Evolutionary conservation across 1,140 invertebrate genomes (phyloP).

Genomic region (Papilio polyxenes): DNA sequence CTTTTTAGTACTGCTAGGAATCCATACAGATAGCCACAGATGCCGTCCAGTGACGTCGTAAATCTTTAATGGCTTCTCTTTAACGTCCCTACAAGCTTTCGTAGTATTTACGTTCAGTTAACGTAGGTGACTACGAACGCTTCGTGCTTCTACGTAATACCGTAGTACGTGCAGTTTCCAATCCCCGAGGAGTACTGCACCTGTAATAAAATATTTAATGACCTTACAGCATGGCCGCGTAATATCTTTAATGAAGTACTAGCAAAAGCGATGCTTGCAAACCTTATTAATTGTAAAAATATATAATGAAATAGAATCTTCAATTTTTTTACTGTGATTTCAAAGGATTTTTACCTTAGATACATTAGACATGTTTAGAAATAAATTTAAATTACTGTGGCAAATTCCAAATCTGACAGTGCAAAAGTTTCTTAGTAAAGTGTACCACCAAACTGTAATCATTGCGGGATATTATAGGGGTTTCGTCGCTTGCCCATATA

Average conservation of each 20-base stretch:
- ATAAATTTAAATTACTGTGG: no score
- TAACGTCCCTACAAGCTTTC: constrained; percentile 3
- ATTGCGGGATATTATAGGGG: no score
- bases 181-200: neutral
- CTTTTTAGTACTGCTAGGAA: constrained; percentile 11
- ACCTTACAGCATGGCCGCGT: neutral
- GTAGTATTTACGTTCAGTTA: neutral
- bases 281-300: no score
- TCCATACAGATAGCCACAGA: neutral
- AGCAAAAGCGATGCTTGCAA: no score
- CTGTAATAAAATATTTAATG: constrained; percentile 2
- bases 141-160: neutral
- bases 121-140: constrained; percentile 16
- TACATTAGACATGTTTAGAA: no score
- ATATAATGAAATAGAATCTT: no score
- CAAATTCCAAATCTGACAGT: no score
- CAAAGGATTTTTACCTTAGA: no score
- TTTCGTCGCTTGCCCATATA: no score
- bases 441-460: no score
- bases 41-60: neutral
- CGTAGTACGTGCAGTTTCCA: neutral
- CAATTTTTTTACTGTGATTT: no score
- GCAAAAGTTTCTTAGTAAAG: no score
- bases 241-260: neutral
- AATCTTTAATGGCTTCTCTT: constrained; percentile 20